A percentile compares a stretch with the other conserved stretches of the same genome.
These are phyloP conservation scores for Drepana falcataria DNA, from an alignment of 2,888 invertebrate genomes.

Conservation along the genomic window DNA sequence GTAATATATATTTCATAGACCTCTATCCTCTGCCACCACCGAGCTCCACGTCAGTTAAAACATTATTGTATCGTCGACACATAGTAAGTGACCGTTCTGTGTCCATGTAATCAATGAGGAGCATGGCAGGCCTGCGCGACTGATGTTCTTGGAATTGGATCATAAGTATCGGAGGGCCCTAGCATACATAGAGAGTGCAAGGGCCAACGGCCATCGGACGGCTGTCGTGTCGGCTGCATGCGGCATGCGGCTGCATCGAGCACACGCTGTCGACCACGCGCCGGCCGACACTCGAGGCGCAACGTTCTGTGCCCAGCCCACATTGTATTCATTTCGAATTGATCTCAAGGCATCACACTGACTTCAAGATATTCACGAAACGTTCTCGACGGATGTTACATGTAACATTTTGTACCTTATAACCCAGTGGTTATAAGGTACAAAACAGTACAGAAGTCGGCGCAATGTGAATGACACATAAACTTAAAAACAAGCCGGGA, in stretches of 20 bases:
- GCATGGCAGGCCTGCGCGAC: neutral
- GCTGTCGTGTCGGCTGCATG: neutral
- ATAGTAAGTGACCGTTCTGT: no score
- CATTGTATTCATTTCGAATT: neutral
- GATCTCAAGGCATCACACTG: no score
- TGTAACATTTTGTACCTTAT: no score
- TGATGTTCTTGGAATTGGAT: neutral
- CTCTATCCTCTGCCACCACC: no score
- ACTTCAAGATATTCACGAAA: no score
- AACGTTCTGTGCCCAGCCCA: neutral
- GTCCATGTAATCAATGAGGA: no score
- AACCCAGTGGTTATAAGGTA: neutral
- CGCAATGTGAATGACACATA: slow-evolving; percentile 6
- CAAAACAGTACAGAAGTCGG: neutral
- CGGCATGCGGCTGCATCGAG: neutral
- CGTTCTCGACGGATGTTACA: no score
- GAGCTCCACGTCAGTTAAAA: no score
- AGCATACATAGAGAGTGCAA: neutral
- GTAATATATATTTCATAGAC: no score
- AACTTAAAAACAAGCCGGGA: slow-evolving; percentile 33
- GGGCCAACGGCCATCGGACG: neutral
- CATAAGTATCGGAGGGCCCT: neutral
- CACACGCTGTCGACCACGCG: neutral
- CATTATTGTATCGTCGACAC: no score
- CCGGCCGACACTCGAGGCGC: neutral